Percentiles rank a stretch among this genome's conserved stretches.
Conservation (phyloP, 2,888 invertebrate genomes). For the Tenthredo scrophulariae region DNA sequence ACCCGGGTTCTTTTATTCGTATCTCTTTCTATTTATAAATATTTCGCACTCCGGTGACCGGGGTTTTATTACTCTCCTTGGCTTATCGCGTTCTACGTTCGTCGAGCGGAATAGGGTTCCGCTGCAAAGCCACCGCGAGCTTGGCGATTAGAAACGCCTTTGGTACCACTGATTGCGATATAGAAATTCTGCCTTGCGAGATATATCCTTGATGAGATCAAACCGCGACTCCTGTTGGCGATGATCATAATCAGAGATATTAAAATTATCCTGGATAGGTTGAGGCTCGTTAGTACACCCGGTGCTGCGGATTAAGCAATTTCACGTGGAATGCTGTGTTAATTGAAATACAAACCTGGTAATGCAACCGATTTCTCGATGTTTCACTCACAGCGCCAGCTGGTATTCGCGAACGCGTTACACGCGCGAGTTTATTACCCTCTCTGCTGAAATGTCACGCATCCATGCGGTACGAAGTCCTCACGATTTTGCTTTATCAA, state of each 20-base stretch:
- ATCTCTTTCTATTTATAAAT: not conserved
- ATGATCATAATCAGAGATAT: conserved; percentile 33
- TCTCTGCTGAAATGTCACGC: not conserved
- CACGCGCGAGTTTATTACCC: not conserved
- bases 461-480: not conserved
- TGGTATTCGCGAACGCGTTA: not conserved
- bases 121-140: not conserved
- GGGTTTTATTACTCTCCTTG: not conserved
- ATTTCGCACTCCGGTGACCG: not conserved
- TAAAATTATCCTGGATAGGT: conserved; percentile 21
- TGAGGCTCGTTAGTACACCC: conserved; percentile 57
- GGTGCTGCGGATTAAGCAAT: conserved; percentile 62
- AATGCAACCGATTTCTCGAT: conserved; percentile 16
- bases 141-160: not conserved
- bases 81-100: not conserved
- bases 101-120: not conserved
- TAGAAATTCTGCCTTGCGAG: not conserved
- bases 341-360: conserved; percentile 66
- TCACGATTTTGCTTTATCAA: not conserved
- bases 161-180: not conserved
- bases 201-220: not conserved
- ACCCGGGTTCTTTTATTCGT: not conserved
- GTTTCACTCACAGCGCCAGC: not conserved
- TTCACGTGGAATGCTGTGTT: conserved; percentile 64
- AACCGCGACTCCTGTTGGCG: not conserved